These are phyloP conservation scores for Pantherophis guttatus DNA, from an alignment of 2,113 vertebrate species.

Conservation along the genomic window DNA sequence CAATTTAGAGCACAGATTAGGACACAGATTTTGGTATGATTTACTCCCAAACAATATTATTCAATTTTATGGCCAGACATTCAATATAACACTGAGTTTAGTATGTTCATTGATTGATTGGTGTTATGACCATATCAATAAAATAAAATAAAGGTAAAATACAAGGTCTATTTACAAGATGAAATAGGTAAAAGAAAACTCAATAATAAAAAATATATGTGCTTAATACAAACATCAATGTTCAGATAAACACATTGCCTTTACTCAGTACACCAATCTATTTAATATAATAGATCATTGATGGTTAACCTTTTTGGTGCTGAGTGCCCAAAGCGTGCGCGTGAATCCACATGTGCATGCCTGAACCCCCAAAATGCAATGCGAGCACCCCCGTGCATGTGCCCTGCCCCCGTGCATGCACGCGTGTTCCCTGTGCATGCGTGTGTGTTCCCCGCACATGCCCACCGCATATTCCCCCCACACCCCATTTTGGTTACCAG, in stretches of 20 bases:
- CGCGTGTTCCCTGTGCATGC: too few relatives aligned
- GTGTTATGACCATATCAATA: background rate
- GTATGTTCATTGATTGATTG: background rate
- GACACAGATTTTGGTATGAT: background rate
- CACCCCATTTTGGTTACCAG: too few relatives aligned
- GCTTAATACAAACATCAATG: background rate
- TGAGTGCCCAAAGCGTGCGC: too few relatives aligned
- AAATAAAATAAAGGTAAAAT: background rate
- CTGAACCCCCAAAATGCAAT: too few relatives aligned
- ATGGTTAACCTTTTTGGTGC: too few relatives aligned
- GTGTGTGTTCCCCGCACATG: too few relatives aligned
- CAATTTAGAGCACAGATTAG: background rate
- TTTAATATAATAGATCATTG: background rate
- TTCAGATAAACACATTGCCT: background rate
- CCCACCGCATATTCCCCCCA: too few relatives aligned
- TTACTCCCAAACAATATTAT: background rate
- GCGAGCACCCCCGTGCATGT: too few relatives aligned
- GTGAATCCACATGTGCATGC: too few relatives aligned
- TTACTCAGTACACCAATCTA: background rate
- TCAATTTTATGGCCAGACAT: background rate
- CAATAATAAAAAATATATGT: background rate
- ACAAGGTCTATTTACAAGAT: background rate
- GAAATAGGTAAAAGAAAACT: background rate
- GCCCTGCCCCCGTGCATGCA: too few relatives aligned
- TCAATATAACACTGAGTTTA: background rate